phyloP scores from a whole-genome alignment of 2,113 vertebrate genomes.

The Etheostoma spectabile region DNA sequence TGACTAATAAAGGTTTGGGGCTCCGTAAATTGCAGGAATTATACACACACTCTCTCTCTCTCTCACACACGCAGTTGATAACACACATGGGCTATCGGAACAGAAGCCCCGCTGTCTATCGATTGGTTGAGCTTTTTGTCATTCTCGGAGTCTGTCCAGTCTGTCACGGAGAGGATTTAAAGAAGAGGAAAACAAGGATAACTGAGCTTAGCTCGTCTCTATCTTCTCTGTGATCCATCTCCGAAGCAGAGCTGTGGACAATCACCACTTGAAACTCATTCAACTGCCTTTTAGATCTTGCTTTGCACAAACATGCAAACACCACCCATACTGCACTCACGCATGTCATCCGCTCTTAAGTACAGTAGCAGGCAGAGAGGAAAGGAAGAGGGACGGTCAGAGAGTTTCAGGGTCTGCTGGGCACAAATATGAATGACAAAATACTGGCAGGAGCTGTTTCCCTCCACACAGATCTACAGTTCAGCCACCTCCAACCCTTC shows the following conservation, averaged over 20 bases:
- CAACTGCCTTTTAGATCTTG: slow-evolving; percentile 67
- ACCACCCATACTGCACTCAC: slow-evolving; percentile 53
- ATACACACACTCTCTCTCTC: not conserved
- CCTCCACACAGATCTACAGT: slow-evolving; percentile 9
- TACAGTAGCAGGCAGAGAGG: slow-evolving; percentile 39
- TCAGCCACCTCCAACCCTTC: slow-evolving; percentile 8
- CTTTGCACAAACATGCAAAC: slow-evolving; percentile 63
- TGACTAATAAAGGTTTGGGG: slow-evolving; percentile 13
- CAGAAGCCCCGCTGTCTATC: slow-evolving; percentile 41
- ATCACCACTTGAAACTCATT: slow-evolving; percentile 69
- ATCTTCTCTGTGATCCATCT: slow-evolving; percentile 73
- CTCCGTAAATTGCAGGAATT: slow-evolving; percentile 2
- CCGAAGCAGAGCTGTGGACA: slow-evolving; percentile 67
- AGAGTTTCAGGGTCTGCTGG: slow-evolving; percentile 24
- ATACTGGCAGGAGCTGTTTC: slow-evolving; percentile 10
- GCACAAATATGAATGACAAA: slow-evolving; percentile 35
- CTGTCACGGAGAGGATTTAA: slow-evolving; percentile 54
- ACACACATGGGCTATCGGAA: slow-evolving; percentile 26
- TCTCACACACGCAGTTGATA: slow-evolving; percentile 15
- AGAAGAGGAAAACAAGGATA: slow-evolving; percentile 53
- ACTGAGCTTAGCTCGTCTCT: slow-evolving; percentile 64
- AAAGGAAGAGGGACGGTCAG: slow-evolving; percentile 2
- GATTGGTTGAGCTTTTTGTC: slow-evolving; percentile 69
- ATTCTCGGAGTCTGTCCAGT: slow-evolving; percentile 61
- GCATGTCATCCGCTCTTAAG: slow-evolving; percentile 42